Base-by-base conservation (phyloP, 2,888 invertebrate genomes). In the Amorpha juglandis region DNA sequence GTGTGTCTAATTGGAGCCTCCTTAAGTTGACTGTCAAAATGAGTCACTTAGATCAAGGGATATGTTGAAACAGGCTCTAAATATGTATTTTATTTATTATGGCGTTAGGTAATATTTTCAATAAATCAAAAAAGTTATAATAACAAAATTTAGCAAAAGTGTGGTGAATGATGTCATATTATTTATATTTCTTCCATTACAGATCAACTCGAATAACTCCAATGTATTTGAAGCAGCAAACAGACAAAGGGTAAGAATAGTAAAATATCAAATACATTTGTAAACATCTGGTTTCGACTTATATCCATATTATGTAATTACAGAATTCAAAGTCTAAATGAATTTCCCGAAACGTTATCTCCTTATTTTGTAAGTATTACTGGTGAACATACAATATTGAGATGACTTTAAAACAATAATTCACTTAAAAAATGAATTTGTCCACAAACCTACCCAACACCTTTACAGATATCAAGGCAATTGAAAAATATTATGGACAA, bases 401-500 rank as follows among this genome's bases (percentile, higher is more conserved):
- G 1, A 27, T 3, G 27, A 4, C 27, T 27, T 3, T 4, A 27
- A 27, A 2, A 8, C 9, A 6, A 7, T 7, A 38, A 38, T 38
- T 38, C 8, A 7, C 38, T 38, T 35, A 4, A 21, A n/a, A n/a
- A n/a, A n/a, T n/a, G n/a, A n/a, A n/a, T 48, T 12, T 50, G 33
- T 63, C 33, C 1, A 48, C 38, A 11, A 35, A 7, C 12, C 50
- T 52, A 8, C 62, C n/a, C n/a, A n/a, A n/a, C n/a, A n/a, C n/a
- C n/a, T 53, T 83, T 81, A 51, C 74, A 91, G 91, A 69, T 90
- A 67, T 68, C 66, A 35, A 11, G 69, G 1, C 82, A 86, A 66
- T 68, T 91, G 47, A 55, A 64, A 14, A 8, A 68, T 6, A 62
- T 88, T 0, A 66, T 76, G 21, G 47, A 69, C 0, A 65, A 72